Percentiles rank a stretch among this genome's conserved stretches.
Conservation (phyloP, 2,888 invertebrate species). For the Achlya flavicornis region DNA sequence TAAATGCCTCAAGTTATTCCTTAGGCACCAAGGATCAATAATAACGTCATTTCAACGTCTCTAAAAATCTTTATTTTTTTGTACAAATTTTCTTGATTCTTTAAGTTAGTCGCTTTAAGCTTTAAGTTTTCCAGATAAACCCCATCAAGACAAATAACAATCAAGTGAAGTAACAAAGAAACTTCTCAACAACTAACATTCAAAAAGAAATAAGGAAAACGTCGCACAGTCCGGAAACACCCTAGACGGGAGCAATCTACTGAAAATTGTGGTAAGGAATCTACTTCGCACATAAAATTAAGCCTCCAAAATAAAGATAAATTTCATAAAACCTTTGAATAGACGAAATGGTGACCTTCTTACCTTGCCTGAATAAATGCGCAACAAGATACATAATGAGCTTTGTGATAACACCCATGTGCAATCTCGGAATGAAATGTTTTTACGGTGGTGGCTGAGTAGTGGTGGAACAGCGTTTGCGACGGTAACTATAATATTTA, state of each 20-base stretch:
- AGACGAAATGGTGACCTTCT: slow-evolving; percentile 21
- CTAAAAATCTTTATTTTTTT: too few relatives aligned
- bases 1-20: too few relatives aligned
- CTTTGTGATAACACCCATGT: slow-evolving; percentile 40
- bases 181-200: not conserved
- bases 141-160: not conserved
- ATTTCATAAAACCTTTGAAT: slow-evolving; percentile 13
- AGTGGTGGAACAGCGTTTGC: not conserved
- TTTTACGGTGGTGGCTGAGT: slow-evolving; percentile 16
- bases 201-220: slow-evolving; percentile 4
- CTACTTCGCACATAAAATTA: not conserved
- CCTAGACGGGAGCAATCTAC: not conserved
- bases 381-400: slow-evolving; percentile 48
- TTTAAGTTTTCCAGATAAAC: too few relatives aligned
- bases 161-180: not conserved
- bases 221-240: not conserved
- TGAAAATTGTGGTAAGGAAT: not conserved
- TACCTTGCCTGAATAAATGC: slow-evolving; percentile 39
- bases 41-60: too few relatives aligned
- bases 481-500: too few relatives aligned
- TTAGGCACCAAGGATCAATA: too few relatives aligned
- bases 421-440: slow-evolving; percentile 38
- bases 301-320: not conserved
- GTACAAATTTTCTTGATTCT: too few relatives aligned
- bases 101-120: too few relatives aligned